Conservation (phyloP, 2,888 invertebrate genomes). For the Tineola bisselliella region DNA sequence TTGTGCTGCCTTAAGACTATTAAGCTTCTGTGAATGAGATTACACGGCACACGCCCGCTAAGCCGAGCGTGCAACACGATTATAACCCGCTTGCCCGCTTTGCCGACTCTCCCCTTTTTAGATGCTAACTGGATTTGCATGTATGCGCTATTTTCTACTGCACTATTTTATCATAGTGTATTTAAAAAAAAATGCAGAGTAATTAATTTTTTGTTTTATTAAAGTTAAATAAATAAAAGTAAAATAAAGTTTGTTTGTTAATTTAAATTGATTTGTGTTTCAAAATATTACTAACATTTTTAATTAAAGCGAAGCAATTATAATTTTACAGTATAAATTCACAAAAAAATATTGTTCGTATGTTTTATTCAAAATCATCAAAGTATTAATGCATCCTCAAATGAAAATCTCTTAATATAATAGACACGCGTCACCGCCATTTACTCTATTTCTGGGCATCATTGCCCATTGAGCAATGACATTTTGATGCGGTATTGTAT, state of each 20-base stretch:
- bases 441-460: conserved; percentile 5
- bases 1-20: conserved; percentile 59
- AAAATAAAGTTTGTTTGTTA: too few species aligned
- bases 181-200: background rate
- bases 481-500: conserved; percentile 3
- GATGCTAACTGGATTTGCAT: conserved; percentile 10
- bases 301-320: too few species aligned
- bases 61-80: conserved; percentile 48
- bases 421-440: conserved; percentile 9
- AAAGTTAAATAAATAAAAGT: too few species aligned
- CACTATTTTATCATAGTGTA: background rate
- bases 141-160: conserved; percentile 5
- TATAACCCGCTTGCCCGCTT: conserved; percentile 29
- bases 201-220: too few species aligned
- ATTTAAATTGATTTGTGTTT: too few species aligned
- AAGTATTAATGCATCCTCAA: background rate
- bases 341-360: background rate
- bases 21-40: conserved; percentile 47
- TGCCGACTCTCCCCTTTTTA: conserved; percentile 22
- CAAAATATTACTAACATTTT: too few species aligned
- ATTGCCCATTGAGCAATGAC: conserved; percentile 5
- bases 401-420: background rate
- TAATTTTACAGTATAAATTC: too few species aligned
- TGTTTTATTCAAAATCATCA: background rate
- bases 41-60: conserved; percentile 51